These are phyloP conservation scores for Zoanthus sansibaricus DNA, from an alignment of 92 coral and sea anemone species.

Conservation along the genomic window DNA sequence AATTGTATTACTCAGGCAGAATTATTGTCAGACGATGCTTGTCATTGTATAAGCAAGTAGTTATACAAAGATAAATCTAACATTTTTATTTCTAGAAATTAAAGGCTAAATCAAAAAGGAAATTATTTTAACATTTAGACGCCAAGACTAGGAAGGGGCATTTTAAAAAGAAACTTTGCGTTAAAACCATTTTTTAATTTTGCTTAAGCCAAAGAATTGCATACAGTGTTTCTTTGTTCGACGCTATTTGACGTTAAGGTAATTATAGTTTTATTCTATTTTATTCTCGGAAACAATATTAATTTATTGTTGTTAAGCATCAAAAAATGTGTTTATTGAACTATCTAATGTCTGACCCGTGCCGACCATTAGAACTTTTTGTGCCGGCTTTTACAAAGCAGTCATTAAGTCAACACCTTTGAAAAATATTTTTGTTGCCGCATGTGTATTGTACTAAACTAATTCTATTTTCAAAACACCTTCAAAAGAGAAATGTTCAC, in stretches of 20 bases:
- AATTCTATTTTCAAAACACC: background rate
- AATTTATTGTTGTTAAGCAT: slow-evolving; percentile 37
- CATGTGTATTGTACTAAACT: no score
- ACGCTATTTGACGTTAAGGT: slow-evolving; percentile 6
- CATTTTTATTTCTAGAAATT: slow-evolving; percentile 13
- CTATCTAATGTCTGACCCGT: slow-evolving; percentile 27
- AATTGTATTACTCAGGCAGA: background rate
- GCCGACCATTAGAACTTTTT: background rate
- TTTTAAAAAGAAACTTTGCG: no score
- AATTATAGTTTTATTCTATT: background rate
- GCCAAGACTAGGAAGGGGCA: background rate
- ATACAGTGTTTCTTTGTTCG: slow-evolving; percentile 20
- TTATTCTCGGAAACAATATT: slow-evolving; percentile 3
- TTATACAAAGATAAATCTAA: slow-evolving; percentile 20
- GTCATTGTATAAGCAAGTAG: slow-evolving; percentile 12
- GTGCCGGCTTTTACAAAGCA: slow-evolving; percentile 8
- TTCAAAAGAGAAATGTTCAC: background rate
- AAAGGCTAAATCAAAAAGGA: slow-evolving; percentile 25
- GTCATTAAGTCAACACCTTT: background rate
- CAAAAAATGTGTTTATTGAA: background rate
- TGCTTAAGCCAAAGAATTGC: background rate
- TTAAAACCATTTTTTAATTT: slow-evolving; percentile 18
- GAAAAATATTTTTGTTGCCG: background rate
- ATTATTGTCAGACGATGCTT: background rate
- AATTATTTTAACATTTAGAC: slow-evolving; percentile 14